These are phyloP conservation scores for Aphrophora alni DNA, from an alignment of 2,888 invertebrate species.

Conservation along the genomic window DNA sequence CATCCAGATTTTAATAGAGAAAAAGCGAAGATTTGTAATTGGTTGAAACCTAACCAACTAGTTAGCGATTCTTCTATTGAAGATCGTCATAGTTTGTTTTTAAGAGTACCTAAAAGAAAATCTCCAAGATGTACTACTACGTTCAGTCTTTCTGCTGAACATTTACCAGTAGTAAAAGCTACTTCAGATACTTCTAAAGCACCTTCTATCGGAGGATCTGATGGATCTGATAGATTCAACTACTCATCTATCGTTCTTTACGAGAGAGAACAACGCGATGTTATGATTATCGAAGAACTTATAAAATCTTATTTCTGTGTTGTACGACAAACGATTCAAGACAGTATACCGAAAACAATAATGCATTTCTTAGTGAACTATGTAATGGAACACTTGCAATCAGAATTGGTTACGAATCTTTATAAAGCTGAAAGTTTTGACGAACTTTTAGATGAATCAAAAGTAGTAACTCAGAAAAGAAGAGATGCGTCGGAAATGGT, in stretches of 20 bases:
- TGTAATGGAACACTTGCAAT: slow-evolving; percentile 68
- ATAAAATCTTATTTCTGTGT: slow-evolving; percentile 69
- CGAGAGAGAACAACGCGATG: slow-evolving; percentile 31
- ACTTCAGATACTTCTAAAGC: background rate
- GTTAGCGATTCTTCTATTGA: slow-evolving; percentile 16
- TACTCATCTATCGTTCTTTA: background rate
- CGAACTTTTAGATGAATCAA: slow-evolving; percentile 65
- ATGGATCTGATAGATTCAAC: background rate
- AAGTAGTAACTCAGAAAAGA: slow-evolving; percentile 59
- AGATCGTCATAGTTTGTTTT: background rate
- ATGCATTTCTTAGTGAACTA: slow-evolving; percentile 71
- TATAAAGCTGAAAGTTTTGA: slow-evolving; percentile 66
- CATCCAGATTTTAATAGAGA: slow-evolving; percentile 69
- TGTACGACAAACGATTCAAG: slow-evolving; percentile 68
- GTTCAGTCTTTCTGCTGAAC: background rate
- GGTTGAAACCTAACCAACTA: background rate
- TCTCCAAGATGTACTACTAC: background rate
- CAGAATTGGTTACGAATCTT: slow-evolving; percentile 66
- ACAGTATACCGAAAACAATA: slow-evolving; percentile 69
- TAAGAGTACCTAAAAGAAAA: background rate
- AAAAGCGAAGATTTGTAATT: background rate
- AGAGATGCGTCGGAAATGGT: slow-evolving; percentile 14
- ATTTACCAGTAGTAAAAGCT: background rate
- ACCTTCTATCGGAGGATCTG: background rate
- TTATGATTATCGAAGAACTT: slow-evolving; percentile 58